phyloP scores from a whole-genome alignment of 1,140 invertebrate species.

The Temnothorax curvispinosus region DNA sequence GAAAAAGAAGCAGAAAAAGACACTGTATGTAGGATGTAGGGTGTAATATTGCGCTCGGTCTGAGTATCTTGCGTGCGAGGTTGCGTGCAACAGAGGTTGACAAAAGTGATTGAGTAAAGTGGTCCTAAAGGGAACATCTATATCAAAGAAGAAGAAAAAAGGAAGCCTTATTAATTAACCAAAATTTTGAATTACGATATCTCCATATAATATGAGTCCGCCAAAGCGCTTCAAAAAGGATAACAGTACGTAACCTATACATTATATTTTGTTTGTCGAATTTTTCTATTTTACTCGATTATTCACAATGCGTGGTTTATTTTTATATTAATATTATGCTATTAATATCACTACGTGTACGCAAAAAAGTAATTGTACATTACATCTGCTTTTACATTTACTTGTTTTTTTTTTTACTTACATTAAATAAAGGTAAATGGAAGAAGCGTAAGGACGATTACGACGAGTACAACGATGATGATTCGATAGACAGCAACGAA shows the following conservation, averaged over 20 bases:
- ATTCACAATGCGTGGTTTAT: not conserved
- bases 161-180: not conserved
- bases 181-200: slow-evolving; percentile 17
- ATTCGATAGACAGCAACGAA: slow-evolving; percentile 84
- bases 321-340: not conserved
- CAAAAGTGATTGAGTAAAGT: no score
- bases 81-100: no score
- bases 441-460: slow-evolving; percentile 87
- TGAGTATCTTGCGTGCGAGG: not conserved
- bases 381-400: not conserved
- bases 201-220: slow-evolving; percentile 82
- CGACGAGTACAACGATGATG: slow-evolving; percentile 85
- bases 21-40: no score
- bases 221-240: slow-evolving; percentile 85
- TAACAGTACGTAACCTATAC: slow-evolving; percentile 75
- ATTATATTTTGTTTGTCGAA: slow-evolving; percentile 11
- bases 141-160: not conserved
- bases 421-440: slow-evolving; percentile 84
- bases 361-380: not conserved
- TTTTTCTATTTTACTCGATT: not conserved
- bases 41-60: no score
- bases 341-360: not conserved
- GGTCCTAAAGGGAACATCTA: not conserved
- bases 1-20: no score
- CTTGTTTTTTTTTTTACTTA: not conserved